phyloP scores from a whole-genome alignment of 1,140 invertebrate species.

The Macrobrachium nipponense region DNA sequence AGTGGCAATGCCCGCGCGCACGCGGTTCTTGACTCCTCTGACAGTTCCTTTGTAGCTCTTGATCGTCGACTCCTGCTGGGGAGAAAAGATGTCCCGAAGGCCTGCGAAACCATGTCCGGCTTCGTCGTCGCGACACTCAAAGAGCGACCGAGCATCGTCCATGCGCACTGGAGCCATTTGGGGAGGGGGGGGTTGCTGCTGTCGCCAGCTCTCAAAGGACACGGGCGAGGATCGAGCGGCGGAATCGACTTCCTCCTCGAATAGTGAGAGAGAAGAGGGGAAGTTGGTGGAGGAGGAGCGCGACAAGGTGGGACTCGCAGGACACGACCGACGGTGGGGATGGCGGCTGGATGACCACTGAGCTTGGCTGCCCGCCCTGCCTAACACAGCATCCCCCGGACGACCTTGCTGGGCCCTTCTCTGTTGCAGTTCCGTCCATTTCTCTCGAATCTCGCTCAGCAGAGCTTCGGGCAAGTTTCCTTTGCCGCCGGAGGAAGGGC shows the following conservation, averaged over 20 bases:
- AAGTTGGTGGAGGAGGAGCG: conserved; percentile 43
- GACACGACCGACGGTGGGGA: conserved; percentile 35
- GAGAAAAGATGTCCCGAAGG: conserved; percentile 79
- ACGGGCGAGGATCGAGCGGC: conserved; percentile 28
- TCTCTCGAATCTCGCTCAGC: conserved; percentile 53
- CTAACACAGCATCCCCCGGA: conserved; percentile 28
- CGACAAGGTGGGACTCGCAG: conserved; percentile 44
- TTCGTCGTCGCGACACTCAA: conserved; percentile 68
- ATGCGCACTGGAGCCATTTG: not conserved
- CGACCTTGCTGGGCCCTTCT: conserved; percentile 36
- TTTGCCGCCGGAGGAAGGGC: conserved; percentile 12
- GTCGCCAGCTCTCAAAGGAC: conserved; percentile 30
- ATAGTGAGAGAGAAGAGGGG: conserved; percentile 52
- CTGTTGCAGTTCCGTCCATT: conserved; percentile 53
- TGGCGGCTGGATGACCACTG: conserved; percentile 51
- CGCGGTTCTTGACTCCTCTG: conserved; percentile 91
- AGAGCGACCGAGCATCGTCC: conserved; percentile 32
- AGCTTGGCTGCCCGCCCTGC: conserved; percentile 13
- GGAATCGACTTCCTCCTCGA: conserved; percentile 49
- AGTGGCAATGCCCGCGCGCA: conserved; percentile 91
- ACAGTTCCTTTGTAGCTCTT: conserved; percentile 91
- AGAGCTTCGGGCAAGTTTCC: conserved; percentile 42
- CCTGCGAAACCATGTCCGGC: conserved; percentile 83
- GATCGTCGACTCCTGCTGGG: conserved; percentile 77
- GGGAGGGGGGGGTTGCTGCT: not conserved